phyloP scores from a whole-genome alignment of 2,888 invertebrate genomes.

The Girardia tigrina region DNA sequence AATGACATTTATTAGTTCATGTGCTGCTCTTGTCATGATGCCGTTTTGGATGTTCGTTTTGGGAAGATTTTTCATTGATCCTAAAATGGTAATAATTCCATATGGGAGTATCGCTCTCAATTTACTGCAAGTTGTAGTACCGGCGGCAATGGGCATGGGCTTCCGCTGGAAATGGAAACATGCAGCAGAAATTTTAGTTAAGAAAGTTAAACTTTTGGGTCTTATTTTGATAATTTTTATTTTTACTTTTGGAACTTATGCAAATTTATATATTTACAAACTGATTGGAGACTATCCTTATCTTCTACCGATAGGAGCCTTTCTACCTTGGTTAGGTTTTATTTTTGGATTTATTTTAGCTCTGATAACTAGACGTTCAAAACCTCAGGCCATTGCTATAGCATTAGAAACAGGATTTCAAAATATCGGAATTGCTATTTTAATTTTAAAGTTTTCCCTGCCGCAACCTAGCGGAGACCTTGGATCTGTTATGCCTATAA shows the following conservation, averaged over 20 bases:
- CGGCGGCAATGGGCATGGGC: background rate
- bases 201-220: background rate
- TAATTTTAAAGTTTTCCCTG: constrained; percentile 40
- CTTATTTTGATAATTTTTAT: constrained; percentile 39
- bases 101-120: constrained; percentile 39
- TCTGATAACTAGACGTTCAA: constrained; percentile 19
- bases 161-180: constrained; percentile 7
- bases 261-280: constrained; percentile 47
- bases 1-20: constrained; percentile 38
- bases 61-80: constrained; percentile 42
- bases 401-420: constrained; percentile 48
- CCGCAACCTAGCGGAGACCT: constrained; percentile 33
- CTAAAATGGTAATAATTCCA: constrained; percentile 41
- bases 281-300: constrained; percentile 41
- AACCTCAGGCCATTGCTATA: constrained; percentile 39
- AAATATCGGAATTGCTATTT: constrained; percentile 45
- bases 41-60: constrained; percentile 50
- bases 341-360: constrained; percentile 44
- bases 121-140: constrained; percentile 8
- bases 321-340: constrained; percentile 49
- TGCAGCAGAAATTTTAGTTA: background rate
- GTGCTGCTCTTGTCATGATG: constrained; percentile 46
- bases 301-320: constrained; percentile 38
- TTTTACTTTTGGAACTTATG: constrained; percentile 42
- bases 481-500: constrained; percentile 33